These are phyloP conservation scores for Limenitis camilla DNA, from an alignment of 2,888 invertebrate species.

Conservation along the genomic window DNA sequence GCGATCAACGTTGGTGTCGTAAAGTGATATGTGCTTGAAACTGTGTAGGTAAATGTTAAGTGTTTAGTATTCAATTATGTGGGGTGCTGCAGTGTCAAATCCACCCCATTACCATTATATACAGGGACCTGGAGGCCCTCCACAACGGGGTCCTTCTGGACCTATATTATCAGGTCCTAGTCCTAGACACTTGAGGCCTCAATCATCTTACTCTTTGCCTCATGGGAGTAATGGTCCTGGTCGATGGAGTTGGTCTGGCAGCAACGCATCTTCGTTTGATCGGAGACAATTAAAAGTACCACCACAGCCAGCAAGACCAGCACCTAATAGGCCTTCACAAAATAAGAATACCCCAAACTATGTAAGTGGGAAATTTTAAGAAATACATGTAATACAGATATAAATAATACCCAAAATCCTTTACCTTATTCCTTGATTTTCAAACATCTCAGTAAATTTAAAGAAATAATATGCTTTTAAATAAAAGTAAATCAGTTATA, in stretches of 20 bases:
- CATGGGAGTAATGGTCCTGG: slow-evolving; percentile 73
- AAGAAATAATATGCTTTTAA: background rate
- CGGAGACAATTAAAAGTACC: slow-evolving; percentile 64
- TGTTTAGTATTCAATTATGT: slow-evolving; percentile 56
- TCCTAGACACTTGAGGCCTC: slow-evolving; percentile 56
- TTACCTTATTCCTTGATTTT: no score
- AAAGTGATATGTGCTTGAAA: slow-evolving; percentile 46
- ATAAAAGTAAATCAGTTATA: background rate
- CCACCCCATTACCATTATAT: slow-evolving; percentile 66
- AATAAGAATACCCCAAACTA: no score
- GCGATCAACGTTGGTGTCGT: slow-evolving; percentile 47
- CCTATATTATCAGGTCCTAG: slow-evolving; percentile 57
- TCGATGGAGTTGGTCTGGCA: slow-evolving; percentile 73
- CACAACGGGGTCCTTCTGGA: slow-evolving; percentile 54
- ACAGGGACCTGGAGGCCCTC: slow-evolving; percentile 49
- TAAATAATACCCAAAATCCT: no score
- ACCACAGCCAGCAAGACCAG: slow-evolving; percentile 61
- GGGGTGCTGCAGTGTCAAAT: slow-evolving; percentile 67
- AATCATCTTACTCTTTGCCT: slow-evolving; percentile 71
- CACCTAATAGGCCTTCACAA: slow-evolving; percentile 58
- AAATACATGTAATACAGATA: no score
- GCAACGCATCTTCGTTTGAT: slow-evolving; percentile 68
- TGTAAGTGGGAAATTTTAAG: no score
- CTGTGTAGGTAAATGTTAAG: slow-evolving; percentile 24
- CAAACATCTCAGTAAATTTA: background rate